These are phyloP conservation scores for Tribolium freemani DNA, from an alignment of 2,888 invertebrate species.

Conservation along the genomic window DNA sequence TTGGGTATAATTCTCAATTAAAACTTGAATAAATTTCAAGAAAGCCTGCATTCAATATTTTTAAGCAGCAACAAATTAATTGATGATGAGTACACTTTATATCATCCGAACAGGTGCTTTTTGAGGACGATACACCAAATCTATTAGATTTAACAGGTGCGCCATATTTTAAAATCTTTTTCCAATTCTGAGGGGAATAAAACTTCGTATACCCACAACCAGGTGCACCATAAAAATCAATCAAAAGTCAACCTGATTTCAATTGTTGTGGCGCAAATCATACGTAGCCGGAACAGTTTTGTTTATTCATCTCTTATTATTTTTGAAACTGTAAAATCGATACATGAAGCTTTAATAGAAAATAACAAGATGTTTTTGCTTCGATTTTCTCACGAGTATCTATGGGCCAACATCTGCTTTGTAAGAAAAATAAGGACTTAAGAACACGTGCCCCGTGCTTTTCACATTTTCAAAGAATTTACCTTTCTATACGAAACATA, in stretches of 20 bases:
- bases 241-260: conserved; percentile 23
- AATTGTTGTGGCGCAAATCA: conserved; percentile 13
- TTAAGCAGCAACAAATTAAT: conserved; percentile 21
- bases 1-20: conserved; percentile 38
- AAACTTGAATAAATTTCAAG: conserved; percentile 26
- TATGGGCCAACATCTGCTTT: conserved; percentile 37
- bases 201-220: conserved; percentile 12
- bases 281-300: conserved; percentile 3
- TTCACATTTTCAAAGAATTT: conserved; percentile 46
- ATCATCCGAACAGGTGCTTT: conserved; percentile 41
- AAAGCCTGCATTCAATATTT: conserved; percentile 18
- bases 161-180: conserved; percentile 44
- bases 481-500: conserved; percentile 46
- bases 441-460: conserved; percentile 44
- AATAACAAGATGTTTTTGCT: conserved; percentile 35
- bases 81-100: conserved; percentile 13
- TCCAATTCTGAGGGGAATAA: conserved; percentile 21
- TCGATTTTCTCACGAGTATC: conserved; percentile 41
- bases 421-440: conserved; percentile 36
- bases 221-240: conserved; percentile 23
- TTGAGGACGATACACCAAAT: conserved; percentile 30
- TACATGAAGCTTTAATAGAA: conserved; percentile 24
- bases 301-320: conserved; percentile 1
- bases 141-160: conserved; percentile 57
- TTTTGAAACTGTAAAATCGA: conserved; percentile 11